Evolutionary conservation across 2,113 vertebrate species (phyloP), one percentile per base, ranked within the genome.

Genomic region (Caranx ignobilis): DNA sequence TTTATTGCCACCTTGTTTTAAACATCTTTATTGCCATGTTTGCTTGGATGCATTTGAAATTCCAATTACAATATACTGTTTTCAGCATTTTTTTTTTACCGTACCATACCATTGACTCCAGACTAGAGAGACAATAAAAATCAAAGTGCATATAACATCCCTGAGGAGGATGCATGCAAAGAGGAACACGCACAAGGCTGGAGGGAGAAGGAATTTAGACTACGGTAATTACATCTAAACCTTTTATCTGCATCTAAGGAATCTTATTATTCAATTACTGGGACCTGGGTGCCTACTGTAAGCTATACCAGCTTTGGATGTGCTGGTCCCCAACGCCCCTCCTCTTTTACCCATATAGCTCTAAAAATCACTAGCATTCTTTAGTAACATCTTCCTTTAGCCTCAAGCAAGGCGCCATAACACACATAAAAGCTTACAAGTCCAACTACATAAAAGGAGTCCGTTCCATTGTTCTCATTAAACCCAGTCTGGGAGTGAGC

Each of bases 191-290:
- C 69, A 56, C 13, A 56, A 39, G 54, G 55, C 65, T 59, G 43
- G 35, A 21, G 65, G 54, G 57, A 71, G 73, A 57, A 47, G 72
- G 68, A 57, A 79, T 75, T 77, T 74, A 73, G 80, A 77, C 72
- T 83, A 67, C 62, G 81, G 83, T 91, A 92, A 94, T 93, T 92
- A 90, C 89, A 68, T 87, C 90, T 80, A 82, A 93, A 92, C 87
- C 91, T 90, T 90, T 93, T 91, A 93, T 93, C 87, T 93, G 71
- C 82, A 87, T 91, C 89, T 82, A 60, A 90, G 83, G 87, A 90
- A 92, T 92, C 80, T 86, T 85, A 86, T 92, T 92, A 91, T 92
- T 92, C 86, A 91, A 89, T 93, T 88, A 91, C 71, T 56, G 71
- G 69, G 61, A 84, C 74, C 66, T 32, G 67, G 88, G 83, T 74